Percentiles rank a stretch among this genome's conserved stretches.
Evolutionary conservation across 2,113 vertebrate species (phyloP).

Genomic region (Camelus dromedarius): DNA sequence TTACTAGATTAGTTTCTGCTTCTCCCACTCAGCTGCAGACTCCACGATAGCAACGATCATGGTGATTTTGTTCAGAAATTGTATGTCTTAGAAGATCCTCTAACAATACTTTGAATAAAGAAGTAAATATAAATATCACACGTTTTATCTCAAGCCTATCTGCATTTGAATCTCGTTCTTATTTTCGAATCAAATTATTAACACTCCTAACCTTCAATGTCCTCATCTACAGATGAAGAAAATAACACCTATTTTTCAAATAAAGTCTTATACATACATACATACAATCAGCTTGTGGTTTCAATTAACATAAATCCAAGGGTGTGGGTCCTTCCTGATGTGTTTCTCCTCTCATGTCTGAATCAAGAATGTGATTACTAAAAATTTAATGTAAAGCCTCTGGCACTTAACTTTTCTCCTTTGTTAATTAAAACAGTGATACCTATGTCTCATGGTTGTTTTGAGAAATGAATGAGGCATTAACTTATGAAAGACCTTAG

Average conservation of each 20-base stretch:
- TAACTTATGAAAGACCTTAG: not conserved
- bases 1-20: not conserved
- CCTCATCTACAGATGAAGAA: not conserved
- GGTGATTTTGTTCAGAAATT: not conserved
- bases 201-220: not conserved
- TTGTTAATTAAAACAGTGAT: slow-evolving; percentile 23
- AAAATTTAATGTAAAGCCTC: not conserved
- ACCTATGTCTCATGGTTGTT: not conserved
- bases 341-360: not conserved
- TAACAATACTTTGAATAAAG: slow-evolving; percentile 17
- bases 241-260: not conserved
- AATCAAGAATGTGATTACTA: not conserved
- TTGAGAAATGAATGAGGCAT: not conserved
- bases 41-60: not conserved
- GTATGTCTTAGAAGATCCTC: not conserved
- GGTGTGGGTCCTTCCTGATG: not conserved
- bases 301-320: not conserved
- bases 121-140: not conserved
- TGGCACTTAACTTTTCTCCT: not conserved
- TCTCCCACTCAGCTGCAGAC: not conserved
- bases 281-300: not conserved
- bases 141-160: not conserved
- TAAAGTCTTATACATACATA: not conserved
- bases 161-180: not conserved
- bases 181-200: not conserved